Evolutionary conservation across 2,113 vertebrate genomes (phyloP), one percentile per base, ranked within the genome.

Genomic region (Ptyas mucosa): DNA sequence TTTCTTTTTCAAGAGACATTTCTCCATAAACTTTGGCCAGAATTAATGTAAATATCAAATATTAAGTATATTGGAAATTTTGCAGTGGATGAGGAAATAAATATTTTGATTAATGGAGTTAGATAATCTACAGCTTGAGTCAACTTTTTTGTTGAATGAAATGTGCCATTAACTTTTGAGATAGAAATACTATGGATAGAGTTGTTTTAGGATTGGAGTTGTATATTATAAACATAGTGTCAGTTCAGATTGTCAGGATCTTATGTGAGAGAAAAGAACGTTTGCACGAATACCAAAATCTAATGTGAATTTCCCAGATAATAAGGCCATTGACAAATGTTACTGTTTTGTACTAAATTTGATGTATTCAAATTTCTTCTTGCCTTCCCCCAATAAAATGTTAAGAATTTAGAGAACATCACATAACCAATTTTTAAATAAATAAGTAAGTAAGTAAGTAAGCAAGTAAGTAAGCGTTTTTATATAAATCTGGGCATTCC

Each of bases 1-100:
- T 54, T 46, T 94, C 90, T 85, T 54, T 96, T 34, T 69, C 87
- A 0, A 90, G 75, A 88, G 94, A 61, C 89, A 88, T 61, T 52
- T 89, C 34, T 94, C 29, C 91, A 6, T 43, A 5, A 12, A 43
- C 86, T 39, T 95, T 93, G 88, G 88, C 11, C 8, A 89, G 53
- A 52, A 53, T 34, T 86, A 2, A 3, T 89, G 55, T 55, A 89
- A 64, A 92, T 55, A 89, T 49, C n/a, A 81, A 92, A 75, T 5
- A 55, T 23, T 64, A 54, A 64, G 29, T 53, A 64, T 46, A 29
- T 54, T 88, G 29, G 54, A 24, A 64, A 10, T 89, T 43, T 26
- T 89, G 34, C 52, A 85, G 34, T 55, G 26, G 57, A 57, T 85
- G 8, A 85, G 85, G 64, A 89, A 90, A 52, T 39, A 92, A 93